These are phyloP conservation scores for Drosophila kepulauana DNA, from an alignment of 1,140 invertebrate species.

Conservation along the genomic window DNA sequence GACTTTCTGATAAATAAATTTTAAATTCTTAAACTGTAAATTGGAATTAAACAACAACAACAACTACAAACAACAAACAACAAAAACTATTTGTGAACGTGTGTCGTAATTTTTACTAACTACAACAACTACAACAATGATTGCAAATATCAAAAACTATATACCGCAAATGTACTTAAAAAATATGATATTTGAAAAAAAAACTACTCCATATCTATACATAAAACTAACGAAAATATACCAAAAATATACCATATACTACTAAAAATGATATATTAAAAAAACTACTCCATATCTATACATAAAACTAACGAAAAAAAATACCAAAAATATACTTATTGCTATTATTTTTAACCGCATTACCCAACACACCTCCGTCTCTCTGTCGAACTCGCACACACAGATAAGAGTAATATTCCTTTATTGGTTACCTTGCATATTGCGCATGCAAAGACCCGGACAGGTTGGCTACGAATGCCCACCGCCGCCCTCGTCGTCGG, in stretches of 20 bases:
- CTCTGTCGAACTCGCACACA: slow-evolving; percentile 79
- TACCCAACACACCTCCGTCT: slow-evolving; percentile 78
- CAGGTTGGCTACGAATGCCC: slow-evolving; percentile 88
- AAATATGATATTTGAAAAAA: not conserved
- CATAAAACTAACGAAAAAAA: slow-evolving; percentile 41
- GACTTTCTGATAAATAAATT: slow-evolving; percentile 6
- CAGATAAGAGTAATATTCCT: slow-evolving; percentile 97
- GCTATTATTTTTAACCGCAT: slow-evolving; percentile 82
- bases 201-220: slow-evolving; percentile 23
- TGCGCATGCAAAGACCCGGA: slow-evolving; percentile 96
- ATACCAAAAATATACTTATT: slow-evolving; percentile 71
- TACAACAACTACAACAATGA: slow-evolving; percentile 8
- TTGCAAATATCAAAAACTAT: slow-evolving; percentile 4
- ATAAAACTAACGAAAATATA: slow-evolving; percentile 33
- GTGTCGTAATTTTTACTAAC: slow-evolving; percentile 20
- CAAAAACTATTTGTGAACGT: slow-evolving; percentile 25
- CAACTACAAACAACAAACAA: slow-evolving; percentile 21
- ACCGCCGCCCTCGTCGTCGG: slow-evolving; percentile 86
- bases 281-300: slow-evolving; percentile 31
- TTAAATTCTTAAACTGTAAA: slow-evolving; percentile 2
- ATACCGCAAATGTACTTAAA: slow-evolving; percentile 14
- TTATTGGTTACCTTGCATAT: slow-evolving; percentile 97
- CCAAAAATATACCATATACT: slow-evolving; percentile 11
- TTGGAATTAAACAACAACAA: slow-evolving; percentile 24
- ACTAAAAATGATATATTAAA: slow-evolving; percentile 27